phyloP scores from a whole-genome alignment of 2,113 vertebrate species.

The Syrrhaptes paradoxus region DNA sequence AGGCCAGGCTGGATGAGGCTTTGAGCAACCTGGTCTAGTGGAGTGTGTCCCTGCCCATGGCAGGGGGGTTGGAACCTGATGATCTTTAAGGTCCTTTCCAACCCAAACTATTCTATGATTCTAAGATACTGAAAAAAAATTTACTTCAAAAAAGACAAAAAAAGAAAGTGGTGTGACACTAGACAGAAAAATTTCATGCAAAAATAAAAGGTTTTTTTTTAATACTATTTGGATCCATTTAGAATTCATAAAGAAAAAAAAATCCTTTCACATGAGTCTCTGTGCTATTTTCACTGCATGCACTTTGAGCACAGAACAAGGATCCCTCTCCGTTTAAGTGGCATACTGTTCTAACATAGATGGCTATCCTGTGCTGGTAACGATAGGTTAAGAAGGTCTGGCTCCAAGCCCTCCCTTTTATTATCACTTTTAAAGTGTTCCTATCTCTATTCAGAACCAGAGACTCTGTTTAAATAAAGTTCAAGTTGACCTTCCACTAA shows the following conservation, averaged over 20 bases:
- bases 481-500: constrained; percentile 61
- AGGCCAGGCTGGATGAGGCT: too few relatives aligned
- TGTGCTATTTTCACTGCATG: not conserved
- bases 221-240: not conserved
- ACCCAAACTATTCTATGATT: too few relatives aligned
- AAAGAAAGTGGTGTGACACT: not conserved
- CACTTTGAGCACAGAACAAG: not conserved
- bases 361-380: not conserved
- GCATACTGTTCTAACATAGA: not conserved
- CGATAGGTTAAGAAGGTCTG: constrained; percentile 35
- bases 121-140: not conserved
- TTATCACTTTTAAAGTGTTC: constrained; percentile 54
- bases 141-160: not conserved
- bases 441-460: constrained; percentile 38
- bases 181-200: not conserved
- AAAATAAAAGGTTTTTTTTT: not conserved
- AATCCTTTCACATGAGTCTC: not conserved
- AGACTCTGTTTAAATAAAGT: constrained; percentile 22
- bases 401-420: constrained; percentile 45
- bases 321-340: not conserved
- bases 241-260: not conserved
- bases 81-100: too few relatives aligned
- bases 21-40: too few relatives aligned
- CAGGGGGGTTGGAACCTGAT: too few relatives aligned
- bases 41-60: too few relatives aligned